Evolutionary conservation across 2,797 vertebrate species (phyloP).

Genomic region (Tarsius wallacei): DNA sequence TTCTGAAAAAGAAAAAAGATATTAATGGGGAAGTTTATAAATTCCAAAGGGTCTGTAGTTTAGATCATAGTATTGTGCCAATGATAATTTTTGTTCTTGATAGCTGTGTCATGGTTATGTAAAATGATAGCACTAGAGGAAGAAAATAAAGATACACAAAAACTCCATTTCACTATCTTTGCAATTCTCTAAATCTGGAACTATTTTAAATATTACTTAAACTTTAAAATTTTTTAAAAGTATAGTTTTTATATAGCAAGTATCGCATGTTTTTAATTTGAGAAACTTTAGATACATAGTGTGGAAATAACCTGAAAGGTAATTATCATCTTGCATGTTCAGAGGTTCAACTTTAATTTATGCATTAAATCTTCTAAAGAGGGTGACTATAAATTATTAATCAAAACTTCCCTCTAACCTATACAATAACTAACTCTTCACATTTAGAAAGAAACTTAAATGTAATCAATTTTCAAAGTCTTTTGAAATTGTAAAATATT

Average conservation of each 20-base stretch:
- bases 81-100: background rate
- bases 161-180: background rate
- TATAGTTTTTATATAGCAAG: background rate
- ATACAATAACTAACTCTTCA: background rate
- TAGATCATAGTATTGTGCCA: background rate
- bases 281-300: background rate
- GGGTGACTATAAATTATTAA: slow-evolving; percentile 26
- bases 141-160: background rate
- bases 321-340: background rate
- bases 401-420: background rate
- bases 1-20: background rate
- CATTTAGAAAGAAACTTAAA: background rate
- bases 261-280: background rate
- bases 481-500: background rate
- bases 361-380: background rate
- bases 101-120: background rate
- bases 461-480: background rate
- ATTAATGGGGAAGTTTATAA: background rate
- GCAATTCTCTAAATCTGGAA: background rate
- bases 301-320: background rate
- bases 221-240: background rate
- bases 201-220: background rate
- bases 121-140: background rate
- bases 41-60: background rate
- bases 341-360: background rate